A percentile compares a stretch with the other conserved stretches of the same genome.
Evolutionary conservation across 2,797 vertebrate genomes (phyloP).

Genomic region (Chaetophractus vellerosus): DNA sequence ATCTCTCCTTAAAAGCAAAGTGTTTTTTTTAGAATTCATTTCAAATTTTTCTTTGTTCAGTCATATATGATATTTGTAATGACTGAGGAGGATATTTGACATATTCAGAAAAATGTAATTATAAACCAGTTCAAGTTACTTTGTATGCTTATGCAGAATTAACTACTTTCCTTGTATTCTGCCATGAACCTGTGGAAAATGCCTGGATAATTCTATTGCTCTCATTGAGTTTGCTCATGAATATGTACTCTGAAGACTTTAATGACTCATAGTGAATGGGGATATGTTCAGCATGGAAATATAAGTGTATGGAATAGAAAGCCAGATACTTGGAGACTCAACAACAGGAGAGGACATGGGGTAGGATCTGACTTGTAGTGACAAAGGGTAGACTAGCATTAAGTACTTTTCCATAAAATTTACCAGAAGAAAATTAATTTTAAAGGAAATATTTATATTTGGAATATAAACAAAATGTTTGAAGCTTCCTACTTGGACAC

Average conservation of each 20-base stretch:
- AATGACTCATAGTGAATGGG: too few species aligned
- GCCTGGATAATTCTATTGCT: too few species aligned
- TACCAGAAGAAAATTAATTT: neutral
- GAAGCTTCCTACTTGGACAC: neutral
- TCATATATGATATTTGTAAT: neutral
- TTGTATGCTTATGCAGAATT: neutral
- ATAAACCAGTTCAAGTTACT: too few species aligned
- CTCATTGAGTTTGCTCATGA: neutral
- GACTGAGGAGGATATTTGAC: neutral
- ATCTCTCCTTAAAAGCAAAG: too few species aligned
- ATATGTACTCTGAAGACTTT: neutral
- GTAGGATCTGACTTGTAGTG: neutral
- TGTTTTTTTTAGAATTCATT: too few species aligned
- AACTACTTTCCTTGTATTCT: too few species aligned
- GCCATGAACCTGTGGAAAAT: too few species aligned
- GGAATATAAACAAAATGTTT: neutral
- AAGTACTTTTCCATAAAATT: neutral
- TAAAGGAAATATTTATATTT: neutral
- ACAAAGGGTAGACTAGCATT: neutral
- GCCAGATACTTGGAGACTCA: neutral
- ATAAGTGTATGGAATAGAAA: neutral
- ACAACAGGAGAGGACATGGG: too few species aligned
- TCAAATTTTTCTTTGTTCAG: neutral
- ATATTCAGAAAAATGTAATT: neutral
- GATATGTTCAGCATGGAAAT: too few species aligned